A percentile compares a stretch with the other conserved stretches of the same genome.
Conservation (phyloP, 2,113 vertebrate genomes). For the Anguilla rostrata region DNA sequence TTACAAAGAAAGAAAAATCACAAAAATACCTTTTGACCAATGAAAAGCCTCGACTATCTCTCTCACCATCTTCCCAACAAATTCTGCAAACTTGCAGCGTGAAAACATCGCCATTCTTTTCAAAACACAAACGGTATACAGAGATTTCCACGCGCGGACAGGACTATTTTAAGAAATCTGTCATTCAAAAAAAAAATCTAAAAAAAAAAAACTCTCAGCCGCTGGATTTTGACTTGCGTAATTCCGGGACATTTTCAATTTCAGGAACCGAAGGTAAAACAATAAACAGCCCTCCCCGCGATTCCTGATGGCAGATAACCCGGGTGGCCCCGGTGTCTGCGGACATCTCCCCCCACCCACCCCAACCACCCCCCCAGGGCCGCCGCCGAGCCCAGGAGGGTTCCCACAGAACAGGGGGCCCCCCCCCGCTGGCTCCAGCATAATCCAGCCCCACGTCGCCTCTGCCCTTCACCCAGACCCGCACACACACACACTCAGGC, state of each 20-base stretch:
- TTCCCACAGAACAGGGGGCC: conserved; percentile 53
- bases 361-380: conserved; percentile 25
- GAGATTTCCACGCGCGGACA: too few relatives aligned
- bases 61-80: background rate
- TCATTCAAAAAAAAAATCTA: conserved; percentile 33
- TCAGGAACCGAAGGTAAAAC: conserved; percentile 61
- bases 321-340: too few relatives aligned
- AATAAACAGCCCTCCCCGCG: conserved; percentile 55
- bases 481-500: too few relatives aligned
- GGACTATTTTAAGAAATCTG: conserved; percentile 36
- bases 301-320: conserved; percentile 59
- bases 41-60: background rate
- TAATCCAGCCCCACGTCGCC: background rate
- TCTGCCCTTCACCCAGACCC: background rate
- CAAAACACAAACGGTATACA: background rate
- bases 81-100: background rate
- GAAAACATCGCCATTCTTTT: background rate
- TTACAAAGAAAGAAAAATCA: background rate
- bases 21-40: background rate
- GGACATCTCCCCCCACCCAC: too few relatives aligned
- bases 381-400: background rate
- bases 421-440: conserved; percentile 36
- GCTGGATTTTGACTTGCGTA: conserved; percentile 28
- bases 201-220: conserved; percentile 10
- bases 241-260: conserved; percentile 54